Evolutionary conservation across 2,113 vertebrate species (phyloP).

Genomic region (Macaca mulatta): DNA sequence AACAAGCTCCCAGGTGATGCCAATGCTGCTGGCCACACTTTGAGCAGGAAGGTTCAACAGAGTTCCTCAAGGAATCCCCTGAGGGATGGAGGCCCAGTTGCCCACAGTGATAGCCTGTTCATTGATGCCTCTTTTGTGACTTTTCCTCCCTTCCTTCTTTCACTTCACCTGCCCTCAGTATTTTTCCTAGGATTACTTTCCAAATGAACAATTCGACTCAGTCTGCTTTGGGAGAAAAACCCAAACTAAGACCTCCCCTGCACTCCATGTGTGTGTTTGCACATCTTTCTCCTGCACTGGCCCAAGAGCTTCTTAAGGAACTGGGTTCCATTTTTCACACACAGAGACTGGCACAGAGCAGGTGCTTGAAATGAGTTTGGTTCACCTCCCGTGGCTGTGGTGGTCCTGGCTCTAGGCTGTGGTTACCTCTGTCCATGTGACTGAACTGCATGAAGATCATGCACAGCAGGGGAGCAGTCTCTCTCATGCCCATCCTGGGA

Average conservation of each 20-base stretch:
- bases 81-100: rapidly evolving
- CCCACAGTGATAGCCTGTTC: neutral
- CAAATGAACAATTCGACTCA: neutral
- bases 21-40: rapidly evolving
- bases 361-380: neutral
- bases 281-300: neutral
- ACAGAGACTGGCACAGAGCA: neutral
- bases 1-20: neutral
- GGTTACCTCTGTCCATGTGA: neutral
- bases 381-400: neutral
- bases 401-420: neutral
- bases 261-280: rapidly evolving
- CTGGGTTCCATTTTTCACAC: neutral
- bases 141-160: neutral
- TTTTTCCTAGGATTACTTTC: neutral
- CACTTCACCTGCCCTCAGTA: neutral
- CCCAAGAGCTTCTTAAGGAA: neutral
- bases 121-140: neutral
- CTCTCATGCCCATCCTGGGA: neutral
- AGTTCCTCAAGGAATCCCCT: neutral
- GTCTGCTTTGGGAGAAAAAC: neutral
- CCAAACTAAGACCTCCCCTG: neutral
- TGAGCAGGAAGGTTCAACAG: rapidly evolving
- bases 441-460: neutral
- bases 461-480: neutral